Percentiles rank a stretch among this genome's conserved stretches.
Conservation (phyloP, 2,797 vertebrate genomes). For the Limosa lapponica region DNA sequence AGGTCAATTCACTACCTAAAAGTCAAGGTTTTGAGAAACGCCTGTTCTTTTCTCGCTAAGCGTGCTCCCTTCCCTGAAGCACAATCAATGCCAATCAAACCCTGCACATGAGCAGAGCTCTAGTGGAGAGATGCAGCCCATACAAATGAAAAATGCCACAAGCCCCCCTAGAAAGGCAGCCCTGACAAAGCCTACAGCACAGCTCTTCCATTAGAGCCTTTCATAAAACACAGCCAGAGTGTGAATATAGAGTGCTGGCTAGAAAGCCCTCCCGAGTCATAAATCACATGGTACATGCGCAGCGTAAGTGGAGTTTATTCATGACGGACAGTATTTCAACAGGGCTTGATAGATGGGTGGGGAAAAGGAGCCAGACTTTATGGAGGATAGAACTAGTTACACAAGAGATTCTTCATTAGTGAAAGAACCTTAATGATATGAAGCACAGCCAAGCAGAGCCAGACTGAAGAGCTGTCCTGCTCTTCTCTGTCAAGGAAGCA, state of each 20-base stretch:
- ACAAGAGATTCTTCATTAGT: conserved; percentile 60
- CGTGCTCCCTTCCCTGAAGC: conserved; percentile 38
- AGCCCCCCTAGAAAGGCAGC: conserved; percentile 53
- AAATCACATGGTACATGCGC: conserved; percentile 65
- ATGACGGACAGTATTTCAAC: conserved; percentile 68
- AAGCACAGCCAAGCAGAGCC: conserved; percentile 16
- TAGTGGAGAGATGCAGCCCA: conserved; percentile 62
- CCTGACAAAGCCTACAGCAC: conserved; percentile 57
- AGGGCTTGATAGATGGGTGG: conserved; percentile 51
- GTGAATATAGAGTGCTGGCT: conserved; percentile 56
- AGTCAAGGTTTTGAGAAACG: conserved; percentile 57
- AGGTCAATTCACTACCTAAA: conserved; percentile 59
- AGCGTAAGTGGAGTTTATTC: conserved; percentile 70
- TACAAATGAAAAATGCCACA: conserved; percentile 62
- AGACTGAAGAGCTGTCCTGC: conserved; percentile 12
- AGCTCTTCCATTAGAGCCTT: conserved; percentile 64
- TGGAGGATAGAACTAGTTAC: conserved; percentile 38
- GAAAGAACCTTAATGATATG: conserved; percentile 31
- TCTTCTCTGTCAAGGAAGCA: not conserved
- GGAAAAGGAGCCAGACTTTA: conserved; percentile 49
- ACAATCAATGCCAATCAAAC: conserved; percentile 71
- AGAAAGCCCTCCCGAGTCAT: conserved; percentile 56
- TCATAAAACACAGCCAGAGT: conserved; percentile 67
- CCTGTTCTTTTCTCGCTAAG: conserved; percentile 53
- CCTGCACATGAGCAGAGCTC: conserved; percentile 55